phyloP scores from a whole-genome alignment of 2,113 vertebrate genomes.

The Pseudorectes ferrugineus region DNA sequence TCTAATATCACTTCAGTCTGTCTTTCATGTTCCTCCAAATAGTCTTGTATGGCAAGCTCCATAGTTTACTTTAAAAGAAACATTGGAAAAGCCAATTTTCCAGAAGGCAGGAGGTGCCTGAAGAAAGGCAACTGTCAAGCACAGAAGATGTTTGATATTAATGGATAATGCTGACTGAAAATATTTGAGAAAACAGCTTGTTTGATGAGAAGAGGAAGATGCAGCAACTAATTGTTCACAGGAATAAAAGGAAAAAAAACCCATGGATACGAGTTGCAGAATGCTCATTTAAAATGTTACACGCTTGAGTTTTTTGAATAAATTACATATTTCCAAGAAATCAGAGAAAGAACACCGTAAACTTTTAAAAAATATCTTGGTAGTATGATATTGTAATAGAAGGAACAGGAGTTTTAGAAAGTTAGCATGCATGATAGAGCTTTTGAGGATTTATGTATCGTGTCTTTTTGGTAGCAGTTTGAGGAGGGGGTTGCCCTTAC shows the following conservation, averaged over 20 bases:
- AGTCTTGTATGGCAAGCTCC: neutral
- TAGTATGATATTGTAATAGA: neutral
- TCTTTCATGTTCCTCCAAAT: neutral
- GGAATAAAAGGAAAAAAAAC: neutral
- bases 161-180: neutral
- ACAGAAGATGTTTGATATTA: neutral
- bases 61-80: neutral
- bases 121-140: neutral
- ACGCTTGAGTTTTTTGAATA: neutral
- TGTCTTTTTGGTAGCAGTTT: neutral
- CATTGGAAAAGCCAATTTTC: neutral
- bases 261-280: neutral
- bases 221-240: neutral
- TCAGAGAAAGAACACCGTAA: neutral
- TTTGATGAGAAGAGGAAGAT: neutral
- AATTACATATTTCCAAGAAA: neutral
- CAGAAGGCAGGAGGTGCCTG: neutral
- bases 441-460: neutral
- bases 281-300: neutral
- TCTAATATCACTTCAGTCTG: neutral
- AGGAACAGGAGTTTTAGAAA: neutral
- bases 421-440: neutral
- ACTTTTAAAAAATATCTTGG: neutral
- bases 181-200: neutral
- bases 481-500: neutral